These are phyloP conservation scores for Drosophila azteca DNA, from an alignment of 1,140 invertebrate species.

Conservation along the genomic window DNA sequence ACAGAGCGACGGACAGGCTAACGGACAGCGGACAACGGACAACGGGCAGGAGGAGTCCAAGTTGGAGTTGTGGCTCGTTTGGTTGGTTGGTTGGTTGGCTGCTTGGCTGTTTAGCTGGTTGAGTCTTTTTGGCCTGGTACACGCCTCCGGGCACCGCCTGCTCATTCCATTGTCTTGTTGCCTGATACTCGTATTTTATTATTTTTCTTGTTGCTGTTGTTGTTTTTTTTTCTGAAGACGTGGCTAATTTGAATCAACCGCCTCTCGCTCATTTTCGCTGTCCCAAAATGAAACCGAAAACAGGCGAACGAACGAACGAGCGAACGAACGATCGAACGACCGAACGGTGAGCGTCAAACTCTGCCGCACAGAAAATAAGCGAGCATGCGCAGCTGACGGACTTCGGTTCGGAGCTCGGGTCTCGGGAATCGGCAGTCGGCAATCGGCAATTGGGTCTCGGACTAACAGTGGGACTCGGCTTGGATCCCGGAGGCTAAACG, in stretches of 20 bases:
- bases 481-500: conserved; percentile 59
- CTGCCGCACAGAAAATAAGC: conserved; percentile 66
- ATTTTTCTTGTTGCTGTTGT: too few species aligned
- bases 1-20: conserved; percentile 32
- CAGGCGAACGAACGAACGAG: conserved; percentile 33
- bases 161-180: conserved; percentile 79
- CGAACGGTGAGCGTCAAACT: conserved; percentile 6
- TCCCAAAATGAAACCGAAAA: conserved; percentile 78
- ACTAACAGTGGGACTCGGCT: neutral
- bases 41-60: conserved; percentile 16
- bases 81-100: conserved; percentile 52
- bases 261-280: conserved; percentile 80
- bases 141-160: conserved; percentile 77
- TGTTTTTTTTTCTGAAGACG: conserved; percentile 64
- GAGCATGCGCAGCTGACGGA: conserved; percentile 65
- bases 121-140: conserved; percentile 64
- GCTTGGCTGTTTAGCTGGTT: conserved; percentile 39
- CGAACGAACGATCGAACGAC: too few species aligned
- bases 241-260: conserved; percentile 81
- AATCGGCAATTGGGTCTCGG: neutral
- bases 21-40: conserved; percentile 32
- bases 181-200: conserved; percentile 44
- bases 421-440: neutral
- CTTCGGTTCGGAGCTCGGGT: neutral
- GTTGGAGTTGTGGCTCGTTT: conserved; percentile 58